Percentiles rank a stretch among this genome's conserved stretches.
Conservation (phyloP, 2,797 vertebrate species). For the Gallinago nigripennis region DNA sequence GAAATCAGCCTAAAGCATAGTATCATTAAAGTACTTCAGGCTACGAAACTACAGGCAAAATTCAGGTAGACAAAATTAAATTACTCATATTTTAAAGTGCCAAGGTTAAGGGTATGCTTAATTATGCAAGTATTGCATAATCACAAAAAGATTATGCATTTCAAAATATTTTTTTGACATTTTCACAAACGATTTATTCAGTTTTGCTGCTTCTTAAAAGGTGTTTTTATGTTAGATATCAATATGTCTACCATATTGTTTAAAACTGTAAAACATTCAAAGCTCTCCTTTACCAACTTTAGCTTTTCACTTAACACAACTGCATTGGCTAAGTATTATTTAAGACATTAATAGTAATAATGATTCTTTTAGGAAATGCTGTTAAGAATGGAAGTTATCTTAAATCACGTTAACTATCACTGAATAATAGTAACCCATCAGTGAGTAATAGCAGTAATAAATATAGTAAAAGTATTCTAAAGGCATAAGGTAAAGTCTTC, state of each 20-base stretch:
- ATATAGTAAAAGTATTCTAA: slow-evolving; percentile 11
- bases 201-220: background rate
- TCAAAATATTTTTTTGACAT: background rate
- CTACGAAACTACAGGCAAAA: background rate
- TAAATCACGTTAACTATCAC: slow-evolving; percentile 21
- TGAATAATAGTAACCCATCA: slow-evolving; percentile 2
- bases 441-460: slow-evolving; percentile 14
- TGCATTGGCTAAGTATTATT: slow-evolving; percentile 25
- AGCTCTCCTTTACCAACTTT: background rate
- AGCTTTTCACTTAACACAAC: background rate
- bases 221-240: background rate
- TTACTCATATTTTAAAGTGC: background rate
- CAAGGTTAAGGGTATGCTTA: background rate
- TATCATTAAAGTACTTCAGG: background rate
- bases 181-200: background rate
- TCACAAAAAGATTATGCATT: background rate
- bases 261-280: background rate
- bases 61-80: background rate
- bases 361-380: slow-evolving; percentile 35
- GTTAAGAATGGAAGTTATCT: slow-evolving; percentile 18
- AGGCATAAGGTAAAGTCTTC: background rate
- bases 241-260: background rate
- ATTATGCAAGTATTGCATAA: background rate
- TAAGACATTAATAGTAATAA: slow-evolving; percentile 28
- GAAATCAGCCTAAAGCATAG: background rate